Conservation (phyloP, 2,113 vertebrate species). For the Bubo bubo region DNA sequence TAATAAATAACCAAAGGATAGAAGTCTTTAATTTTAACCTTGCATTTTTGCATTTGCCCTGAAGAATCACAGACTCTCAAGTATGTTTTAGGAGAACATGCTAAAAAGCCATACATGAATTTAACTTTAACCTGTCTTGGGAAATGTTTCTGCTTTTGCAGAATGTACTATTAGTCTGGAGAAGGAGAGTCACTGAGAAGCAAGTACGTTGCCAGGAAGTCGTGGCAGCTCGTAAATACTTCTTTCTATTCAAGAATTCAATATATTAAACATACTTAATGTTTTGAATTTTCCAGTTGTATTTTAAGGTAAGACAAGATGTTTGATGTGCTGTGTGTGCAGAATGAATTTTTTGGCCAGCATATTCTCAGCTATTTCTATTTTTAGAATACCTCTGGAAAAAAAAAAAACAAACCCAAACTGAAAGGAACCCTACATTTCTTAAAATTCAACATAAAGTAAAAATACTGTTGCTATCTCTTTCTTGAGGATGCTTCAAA, state of each 20-base stretch:
- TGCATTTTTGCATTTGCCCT: neutral
- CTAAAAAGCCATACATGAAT: neutral
- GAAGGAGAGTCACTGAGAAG: neutral
- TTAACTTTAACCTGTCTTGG: neutral
- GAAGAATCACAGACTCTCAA: neutral
- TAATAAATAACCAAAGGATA: neutral
- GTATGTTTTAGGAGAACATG: neutral
- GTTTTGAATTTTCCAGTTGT: conserved; percentile 17
- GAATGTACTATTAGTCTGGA: neutral
- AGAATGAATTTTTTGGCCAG: neutral
- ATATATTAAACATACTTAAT: neutral
- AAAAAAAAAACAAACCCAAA: neutral
- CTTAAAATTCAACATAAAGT: neutral
- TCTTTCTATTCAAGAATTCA: neutral
- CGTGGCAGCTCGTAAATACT: neutral
- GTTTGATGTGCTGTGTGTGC: neutral
- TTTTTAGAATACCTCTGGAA: neutral
- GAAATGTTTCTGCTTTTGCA: neutral
- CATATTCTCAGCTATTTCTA: neutral
- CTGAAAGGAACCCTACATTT: neutral
- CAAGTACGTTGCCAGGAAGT: neutral
- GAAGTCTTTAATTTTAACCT: neutral
- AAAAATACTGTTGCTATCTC: neutral
- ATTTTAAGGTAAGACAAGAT: neutral
- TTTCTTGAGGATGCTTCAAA: neutral